These are phyloP conservation scores for Tachina grossa DNA, from an alignment of 2,888 invertebrate genomes.

Conservation along the genomic window DNA sequence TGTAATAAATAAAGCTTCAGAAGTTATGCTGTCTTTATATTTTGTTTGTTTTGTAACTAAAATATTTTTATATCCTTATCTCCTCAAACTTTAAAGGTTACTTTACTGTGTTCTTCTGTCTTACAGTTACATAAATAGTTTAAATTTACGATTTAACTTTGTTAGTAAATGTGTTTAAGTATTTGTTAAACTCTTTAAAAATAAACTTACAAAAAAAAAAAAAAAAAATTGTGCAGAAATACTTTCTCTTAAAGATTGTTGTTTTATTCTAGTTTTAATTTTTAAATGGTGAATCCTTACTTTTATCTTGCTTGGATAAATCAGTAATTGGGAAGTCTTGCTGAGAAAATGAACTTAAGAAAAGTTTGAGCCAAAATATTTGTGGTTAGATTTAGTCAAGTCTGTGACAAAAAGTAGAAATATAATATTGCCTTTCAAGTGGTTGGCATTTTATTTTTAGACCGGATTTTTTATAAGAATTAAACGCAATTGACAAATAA, in stretches of 20 bases:
- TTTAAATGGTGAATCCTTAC: background rate
- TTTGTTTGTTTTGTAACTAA: background rate
- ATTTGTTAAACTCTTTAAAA: conserved; percentile 61
- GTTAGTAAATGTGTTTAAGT: conserved; percentile 49
- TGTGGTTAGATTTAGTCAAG: background rate
- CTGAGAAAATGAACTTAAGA: conserved; percentile 1
- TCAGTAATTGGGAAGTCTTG: background rate
- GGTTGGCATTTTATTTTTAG: conserved; percentile 22
- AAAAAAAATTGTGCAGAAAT: conserved; percentile 33
- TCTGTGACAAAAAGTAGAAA: background rate
- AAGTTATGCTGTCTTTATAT: background rate
- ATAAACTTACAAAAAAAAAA: conserved; percentile 22
- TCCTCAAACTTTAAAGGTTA: conserved; percentile 18
- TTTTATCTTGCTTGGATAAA: background rate
- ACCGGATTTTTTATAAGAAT: background rate
- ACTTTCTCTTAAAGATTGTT: conserved; percentile 38
- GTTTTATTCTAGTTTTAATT: conserved; percentile 16
- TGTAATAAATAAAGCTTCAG: background rate
- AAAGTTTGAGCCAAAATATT: background rate
- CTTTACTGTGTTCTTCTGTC: background rate
- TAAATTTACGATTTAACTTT: conserved; percentile 37
- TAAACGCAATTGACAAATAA: background rate
- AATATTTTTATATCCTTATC: conserved; percentile 21
- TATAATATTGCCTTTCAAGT: background rate
- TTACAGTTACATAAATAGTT: conserved; percentile 11